A percentile compares a stretch with the other conserved stretches of the same genome.
phyloP scores from a whole-genome alignment of 2,888 invertebrate species.

The Linhomoeus sp. region DNA sequence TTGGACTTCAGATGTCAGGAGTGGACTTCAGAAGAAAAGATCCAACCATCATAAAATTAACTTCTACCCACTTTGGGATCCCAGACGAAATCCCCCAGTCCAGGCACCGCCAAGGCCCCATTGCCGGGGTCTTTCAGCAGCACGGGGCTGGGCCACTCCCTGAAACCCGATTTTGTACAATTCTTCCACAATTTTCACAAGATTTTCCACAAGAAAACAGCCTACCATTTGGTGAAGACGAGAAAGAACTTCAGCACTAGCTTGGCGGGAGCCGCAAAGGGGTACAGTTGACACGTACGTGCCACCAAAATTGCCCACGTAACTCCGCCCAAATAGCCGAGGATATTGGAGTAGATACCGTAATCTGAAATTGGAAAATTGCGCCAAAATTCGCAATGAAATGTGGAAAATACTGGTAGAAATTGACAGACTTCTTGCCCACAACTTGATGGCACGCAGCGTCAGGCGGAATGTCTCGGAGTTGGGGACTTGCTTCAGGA shows the following conservation, averaged over 20 bases:
- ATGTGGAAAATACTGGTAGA: too few relatives aligned
- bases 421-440: slow-evolving; percentile 65
- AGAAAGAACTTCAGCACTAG: slow-evolving; percentile 94
- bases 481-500: slow-evolving; percentile 78
- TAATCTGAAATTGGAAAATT: slow-evolving; percentile 42
- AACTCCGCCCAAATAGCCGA: slow-evolving; percentile 82
- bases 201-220: too few relatives aligned
- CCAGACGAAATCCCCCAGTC: slow-evolving; percentile 44
- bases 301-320: slow-evolving; percentile 99
- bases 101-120: slow-evolving; percentile 47
- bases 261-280: slow-evolving; percentile 80
- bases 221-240: slow-evolving; percentile 77
- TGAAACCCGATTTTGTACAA: slow-evolving; percentile 9
- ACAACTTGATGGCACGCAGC: slow-evolving; percentile 78
- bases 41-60: too few relatives aligned
- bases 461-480: slow-evolving; percentile 80
- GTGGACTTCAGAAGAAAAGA: too few relatives aligned
- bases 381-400: too few relatives aligned
- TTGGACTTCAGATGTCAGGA: too few relatives aligned
- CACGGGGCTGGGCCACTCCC: slow-evolving; percentile 93
- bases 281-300: slow-evolving; percentile 89
- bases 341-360: slow-evolving; percentile 91
- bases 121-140: slow-evolving; percentile 58
- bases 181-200: too few relatives aligned
- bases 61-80: slow-evolving; percentile 51